phyloP scores from a whole-genome alignment of 2,113 vertebrate genomes.

The Dromas ardeola region DNA sequence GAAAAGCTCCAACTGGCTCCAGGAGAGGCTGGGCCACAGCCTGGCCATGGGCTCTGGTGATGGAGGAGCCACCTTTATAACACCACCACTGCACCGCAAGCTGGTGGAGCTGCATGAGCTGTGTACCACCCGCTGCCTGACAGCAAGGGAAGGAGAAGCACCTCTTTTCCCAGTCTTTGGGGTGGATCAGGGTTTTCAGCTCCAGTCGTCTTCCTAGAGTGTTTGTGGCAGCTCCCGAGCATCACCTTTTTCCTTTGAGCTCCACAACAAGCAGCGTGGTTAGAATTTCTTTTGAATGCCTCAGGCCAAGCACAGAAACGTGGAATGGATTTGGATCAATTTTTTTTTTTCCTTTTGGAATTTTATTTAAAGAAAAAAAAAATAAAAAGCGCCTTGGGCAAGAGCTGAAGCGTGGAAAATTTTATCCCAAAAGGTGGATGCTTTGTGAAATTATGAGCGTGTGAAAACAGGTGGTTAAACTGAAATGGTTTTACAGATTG shows the following conservation, averaged over 20 bases:
- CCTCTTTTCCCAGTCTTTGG: background rate
- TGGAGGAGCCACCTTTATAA: background rate
- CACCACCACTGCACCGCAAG: rapidly evolving
- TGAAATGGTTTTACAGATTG: conserved; percentile 33
- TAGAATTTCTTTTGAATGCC: background rate
- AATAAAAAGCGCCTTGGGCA: background rate
- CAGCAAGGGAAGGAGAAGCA: background rate
- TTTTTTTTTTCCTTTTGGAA: background rate
- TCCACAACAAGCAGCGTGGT: background rate
- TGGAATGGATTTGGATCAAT: conserved; percentile 27
- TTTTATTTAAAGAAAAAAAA: background rate
- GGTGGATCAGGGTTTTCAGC: background rate
- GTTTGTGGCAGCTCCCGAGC: background rate
- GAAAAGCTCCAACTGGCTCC: background rate
- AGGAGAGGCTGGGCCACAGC: background rate
- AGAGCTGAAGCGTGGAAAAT: conserved; percentile 32
- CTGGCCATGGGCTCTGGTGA: rapidly evolving
- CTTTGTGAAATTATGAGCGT: background rate
- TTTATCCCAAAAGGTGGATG: background rate
- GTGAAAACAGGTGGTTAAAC: conserved; percentile 62
- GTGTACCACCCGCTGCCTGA: background rate
- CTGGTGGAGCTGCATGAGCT: background rate
- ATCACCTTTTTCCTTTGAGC: background rate
- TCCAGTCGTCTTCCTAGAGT: background rate
- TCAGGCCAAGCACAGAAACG: background rate